Percentiles rank a stretch among this genome's conserved stretches.
Evolutionary conservation across 2,797 vertebrate species (phyloP).

Genomic region (Argya squamiceps): DNA sequence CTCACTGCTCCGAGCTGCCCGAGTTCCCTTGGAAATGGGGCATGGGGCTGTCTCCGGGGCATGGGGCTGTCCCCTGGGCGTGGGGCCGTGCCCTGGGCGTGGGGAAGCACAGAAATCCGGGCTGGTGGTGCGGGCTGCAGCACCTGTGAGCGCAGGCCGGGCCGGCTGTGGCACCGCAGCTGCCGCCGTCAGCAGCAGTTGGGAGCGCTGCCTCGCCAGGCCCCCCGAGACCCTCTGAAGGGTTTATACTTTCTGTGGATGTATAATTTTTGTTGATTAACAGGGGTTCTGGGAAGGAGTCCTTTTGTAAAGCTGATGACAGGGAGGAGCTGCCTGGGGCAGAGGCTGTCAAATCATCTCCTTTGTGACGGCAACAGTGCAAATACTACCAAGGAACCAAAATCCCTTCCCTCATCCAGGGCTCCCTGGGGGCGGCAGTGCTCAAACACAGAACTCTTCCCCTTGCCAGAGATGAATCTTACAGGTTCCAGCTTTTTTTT

Average conservation of each 20-base stretch:
- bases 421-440: not conserved
- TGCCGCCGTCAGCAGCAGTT: slow-evolving; percentile 35
- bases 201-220: slow-evolving; percentile 1
- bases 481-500: not conserved
- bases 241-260: slow-evolving; percentile 50
- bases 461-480: not conserved
- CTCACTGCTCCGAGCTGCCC: not conserved
- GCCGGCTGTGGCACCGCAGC: slow-evolving; percentile 35
- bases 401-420: not conserved
- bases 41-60: not conserved
- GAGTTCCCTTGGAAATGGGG: not conserved
- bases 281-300: slow-evolving; percentile 42
- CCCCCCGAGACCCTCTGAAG: slow-evolving; percentile 10
- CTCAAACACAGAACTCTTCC: not conserved
- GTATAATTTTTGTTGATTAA: slow-evolving; percentile 68
- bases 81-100: not conserved
- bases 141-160: slow-evolving; percentile 46
- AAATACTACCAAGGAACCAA: not conserved
- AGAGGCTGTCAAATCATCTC: slow-evolving; percentile 10
- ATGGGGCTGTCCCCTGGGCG: not conserved
- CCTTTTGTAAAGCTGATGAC: slow-evolving; percentile 46
- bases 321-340: slow-evolving; percentile 42
- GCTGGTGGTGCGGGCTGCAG: not conserved
- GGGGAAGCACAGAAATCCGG: not conserved
- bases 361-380: slow-evolving; percentile 15